These are phyloP conservation scores for Agraylea sexmaculata DNA, from an alignment of 1,140 invertebrate species.

Conservation along the genomic window DNA sequence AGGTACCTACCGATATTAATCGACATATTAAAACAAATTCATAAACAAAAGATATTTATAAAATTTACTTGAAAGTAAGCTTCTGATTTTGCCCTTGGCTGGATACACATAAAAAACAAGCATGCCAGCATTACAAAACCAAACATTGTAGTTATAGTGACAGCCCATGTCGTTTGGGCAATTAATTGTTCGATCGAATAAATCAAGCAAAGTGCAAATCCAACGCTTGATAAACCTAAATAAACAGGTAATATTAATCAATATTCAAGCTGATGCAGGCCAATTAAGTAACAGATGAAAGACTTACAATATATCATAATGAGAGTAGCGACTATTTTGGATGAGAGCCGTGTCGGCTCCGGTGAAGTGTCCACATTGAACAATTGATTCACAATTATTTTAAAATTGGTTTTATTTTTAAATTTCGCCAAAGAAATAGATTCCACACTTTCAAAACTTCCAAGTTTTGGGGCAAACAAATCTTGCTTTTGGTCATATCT, in stretches of 20 bases:
- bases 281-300: background rate
- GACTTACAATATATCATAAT: conserved; percentile 45
- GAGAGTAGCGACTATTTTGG: conserved; percentile 43
- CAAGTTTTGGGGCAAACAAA: too few relatives aligned
- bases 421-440: too few relatives aligned
- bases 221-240: conserved; percentile 9
- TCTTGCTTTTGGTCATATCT: too few relatives aligned
- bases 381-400: background rate
- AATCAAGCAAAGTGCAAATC: conserved; percentile 25
- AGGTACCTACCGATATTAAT: conserved; percentile 54
- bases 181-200: conserved; percentile 26
- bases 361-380: conserved; percentile 39
- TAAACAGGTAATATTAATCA: conserved; percentile 1
- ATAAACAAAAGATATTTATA: conserved; percentile 7
- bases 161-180: conserved; percentile 18
- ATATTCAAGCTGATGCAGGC: background rate
- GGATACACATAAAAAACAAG: conserved; percentile 15
- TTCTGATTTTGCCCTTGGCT: conserved; percentile 23
- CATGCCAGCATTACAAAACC: conserved; percentile 9
- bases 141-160: conserved; percentile 21
- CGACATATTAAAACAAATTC: conserved; percentile 12
- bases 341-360: conserved; percentile 45
- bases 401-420: too few relatives aligned
- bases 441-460: too few relatives aligned
- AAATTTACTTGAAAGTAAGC: conserved; percentile 21